Conservation (phyloP, 2,888 invertebrate species). For the Dermolepida albohirtum region DNA sequence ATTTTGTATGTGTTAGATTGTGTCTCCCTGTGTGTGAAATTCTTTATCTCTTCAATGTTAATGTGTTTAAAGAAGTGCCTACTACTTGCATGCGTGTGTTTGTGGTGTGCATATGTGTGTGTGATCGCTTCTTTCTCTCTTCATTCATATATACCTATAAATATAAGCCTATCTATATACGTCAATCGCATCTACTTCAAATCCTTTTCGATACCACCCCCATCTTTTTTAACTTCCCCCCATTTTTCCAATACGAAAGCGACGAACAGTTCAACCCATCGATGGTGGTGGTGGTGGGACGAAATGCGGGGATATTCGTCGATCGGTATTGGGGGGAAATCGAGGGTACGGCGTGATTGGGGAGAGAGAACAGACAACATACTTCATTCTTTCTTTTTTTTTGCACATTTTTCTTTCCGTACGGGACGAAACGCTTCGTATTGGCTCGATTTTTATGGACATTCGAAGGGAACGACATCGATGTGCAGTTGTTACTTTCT, state of each 20-base stretch:
- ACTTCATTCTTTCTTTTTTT: constrained; percentile 19
- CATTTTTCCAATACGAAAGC: neutral
- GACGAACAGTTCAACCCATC: neutral
- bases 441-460: constrained; percentile 12
- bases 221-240: neutral
- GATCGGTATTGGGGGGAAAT: constrained; percentile 1
- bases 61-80: too few relatives aligned
- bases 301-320: neutral
- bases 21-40: too few relatives aligned
- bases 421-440: neutral
- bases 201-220: neutral
- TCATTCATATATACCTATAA: too few relatives aligned
- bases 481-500: constrained; percentile 24
- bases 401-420: neutral
- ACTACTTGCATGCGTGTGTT: too few relatives aligned
- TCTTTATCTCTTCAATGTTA: too few relatives aligned
- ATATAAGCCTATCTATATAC: too few relatives aligned
- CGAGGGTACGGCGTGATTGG: constrained; percentile 13
- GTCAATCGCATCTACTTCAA: too few relatives aligned
- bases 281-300: neutral
- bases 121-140: too few relatives aligned
- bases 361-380: constrained; percentile 2
- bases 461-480: neutral
- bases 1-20: too few relatives aligned
- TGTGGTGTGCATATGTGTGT: too few relatives aligned